Evolutionary conservation across 2,113 vertebrate species (phyloP), one percentile per base, ranked within the genome.

Genomic region (Phrynocephalus versicolor): DNA sequence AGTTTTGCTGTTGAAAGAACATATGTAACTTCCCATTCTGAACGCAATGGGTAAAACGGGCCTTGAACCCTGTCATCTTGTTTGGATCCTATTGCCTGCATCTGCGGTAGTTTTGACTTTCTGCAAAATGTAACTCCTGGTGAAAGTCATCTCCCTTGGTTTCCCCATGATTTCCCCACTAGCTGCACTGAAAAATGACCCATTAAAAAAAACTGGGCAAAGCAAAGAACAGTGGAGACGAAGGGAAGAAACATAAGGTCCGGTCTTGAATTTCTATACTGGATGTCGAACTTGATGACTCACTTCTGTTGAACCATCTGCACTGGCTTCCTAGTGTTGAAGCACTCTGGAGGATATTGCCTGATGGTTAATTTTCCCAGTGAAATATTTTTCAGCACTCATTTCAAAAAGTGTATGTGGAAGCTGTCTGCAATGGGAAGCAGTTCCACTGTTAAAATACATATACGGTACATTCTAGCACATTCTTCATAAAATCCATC

Each of bases 261-360:
- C 57, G 27, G 1, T 69, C 51, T 67, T 84, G 83, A 76, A 77
- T 84, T 55, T 57, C 18, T 69, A 58, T 83, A 55, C 70, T 75
- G 35, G 70, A 83, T 83, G 79, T 39, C 57, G 67, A 39, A 33
- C 45, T 55, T 55, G 83, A 84, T 84, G 83, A 84, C 21, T 75
- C 73, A 84, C 41, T 65, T 37, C 37, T 55, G 73, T 73, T 67
- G 83, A 67, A 57, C 83, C 83, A 84, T 77, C 83, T 84, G 83
- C 73, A 69, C 25, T 37, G 73, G 83, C 41, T 77, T 77, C 73
- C 33, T 55, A 67, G 25, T 67, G 33, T 9, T 84, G 8, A 33
- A 84, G 64, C 60, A 55, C 82, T 37, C 62, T 84, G 60, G 82
- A 77, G 73, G 82, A 33, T 77, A 55, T 62, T 55, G 73, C 33